Evolutionary conservation across 2,797 vertebrate species (phyloP).

Genomic region (Smutsia gigantea): DNA sequence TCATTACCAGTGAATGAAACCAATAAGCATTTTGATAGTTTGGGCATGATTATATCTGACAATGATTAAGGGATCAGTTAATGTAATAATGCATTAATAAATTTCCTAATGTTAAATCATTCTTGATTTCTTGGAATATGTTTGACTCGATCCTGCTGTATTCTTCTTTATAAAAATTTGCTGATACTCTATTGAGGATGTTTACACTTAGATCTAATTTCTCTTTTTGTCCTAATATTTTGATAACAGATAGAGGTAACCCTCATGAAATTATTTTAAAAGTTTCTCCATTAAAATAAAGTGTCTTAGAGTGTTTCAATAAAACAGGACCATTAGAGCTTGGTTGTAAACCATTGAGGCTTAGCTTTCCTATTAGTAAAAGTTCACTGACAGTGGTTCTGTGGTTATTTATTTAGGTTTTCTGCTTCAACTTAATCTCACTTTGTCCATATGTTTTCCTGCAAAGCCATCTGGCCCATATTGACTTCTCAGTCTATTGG

Average conservation of each 20-base stretch:
- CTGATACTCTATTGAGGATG: not conserved
- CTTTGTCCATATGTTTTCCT: not conserved
- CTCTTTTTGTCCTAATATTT: not conserved
- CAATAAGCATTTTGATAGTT: not conserved
- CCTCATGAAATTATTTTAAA: not conserved
- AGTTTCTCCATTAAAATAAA: not conserved
- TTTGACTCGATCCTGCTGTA: not conserved
- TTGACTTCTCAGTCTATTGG: not conserved
- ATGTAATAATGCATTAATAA: not conserved
- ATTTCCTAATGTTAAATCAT: conserved; percentile 14
- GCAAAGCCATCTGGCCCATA: not conserved
- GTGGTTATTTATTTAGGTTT: not conserved
- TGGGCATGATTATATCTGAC: not conserved
- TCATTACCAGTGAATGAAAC: not conserved
- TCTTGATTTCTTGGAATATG: not conserved
- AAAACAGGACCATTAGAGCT: not conserved
- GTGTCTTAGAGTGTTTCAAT: not conserved
- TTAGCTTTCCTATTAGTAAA: not conserved
- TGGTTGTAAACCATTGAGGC: not conserved
- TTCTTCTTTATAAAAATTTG: not conserved
- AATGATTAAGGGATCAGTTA: not conserved
- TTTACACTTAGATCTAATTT: not conserved
- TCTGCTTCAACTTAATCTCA: not conserved
- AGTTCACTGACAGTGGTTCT: not conserved
- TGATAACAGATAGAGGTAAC: not conserved